A percentile compares a stretch with the other conserved stretches of the same genome.
Conservation (phyloP, 1,140 invertebrate species). For the Pogonomyrmex californicus region DNA sequence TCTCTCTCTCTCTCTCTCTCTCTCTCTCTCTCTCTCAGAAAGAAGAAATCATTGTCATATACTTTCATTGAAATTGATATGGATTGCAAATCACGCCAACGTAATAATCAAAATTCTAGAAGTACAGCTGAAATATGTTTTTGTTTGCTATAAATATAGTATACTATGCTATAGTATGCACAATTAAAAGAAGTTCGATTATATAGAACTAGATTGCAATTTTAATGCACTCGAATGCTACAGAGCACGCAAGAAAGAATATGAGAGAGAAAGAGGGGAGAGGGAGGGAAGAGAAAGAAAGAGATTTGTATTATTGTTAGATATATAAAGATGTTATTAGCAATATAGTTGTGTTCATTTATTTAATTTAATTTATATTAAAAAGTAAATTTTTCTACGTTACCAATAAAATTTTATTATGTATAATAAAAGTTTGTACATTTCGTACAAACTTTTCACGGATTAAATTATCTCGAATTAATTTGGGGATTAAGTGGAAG, state of each 20-base stretch:
- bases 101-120: slow-evolving; percentile 17
- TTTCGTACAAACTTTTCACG: not conserved
- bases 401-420: not conserved
- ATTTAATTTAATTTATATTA: not conserved
- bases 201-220: slow-evolving; percentile 2
- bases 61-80: slow-evolving; percentile 10
- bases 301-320: not conserved
- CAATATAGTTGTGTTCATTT: not conserved
- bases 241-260: not conserved
- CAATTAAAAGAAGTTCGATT: not conserved
- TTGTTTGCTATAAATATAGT: not conserved
- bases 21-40: not conserved
- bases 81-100: too few species aligned
- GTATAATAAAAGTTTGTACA: not conserved
- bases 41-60: not conserved
- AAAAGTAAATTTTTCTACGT: not conserved
- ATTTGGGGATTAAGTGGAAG: slow-evolving; percentile 3
- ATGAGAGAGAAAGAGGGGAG: not conserved
- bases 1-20: not conserved
- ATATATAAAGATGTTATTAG: not conserved
- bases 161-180: too few species aligned
- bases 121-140: not conserved
- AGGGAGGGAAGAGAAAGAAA: not conserved
- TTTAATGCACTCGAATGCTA: slow-evolving; percentile 4
- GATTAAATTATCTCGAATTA: not conserved